Evolutionary conservation across 2,888 invertebrate genomes (phyloP).

Genomic region (Erebia ligea): DNA sequence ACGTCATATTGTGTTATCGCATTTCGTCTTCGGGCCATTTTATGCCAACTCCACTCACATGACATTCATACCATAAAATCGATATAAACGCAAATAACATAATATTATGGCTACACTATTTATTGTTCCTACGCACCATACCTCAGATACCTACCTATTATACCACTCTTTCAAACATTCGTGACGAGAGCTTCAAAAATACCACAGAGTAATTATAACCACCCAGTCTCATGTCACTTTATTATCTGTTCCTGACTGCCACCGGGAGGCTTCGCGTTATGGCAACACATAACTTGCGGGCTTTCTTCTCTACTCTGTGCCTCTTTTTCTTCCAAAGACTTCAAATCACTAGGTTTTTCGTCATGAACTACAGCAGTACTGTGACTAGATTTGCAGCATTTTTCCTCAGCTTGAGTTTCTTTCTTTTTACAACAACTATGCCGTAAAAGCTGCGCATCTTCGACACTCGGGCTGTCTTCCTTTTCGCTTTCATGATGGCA

Average conservation of each 20-base stretch:
- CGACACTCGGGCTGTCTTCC: constrained; percentile 67
- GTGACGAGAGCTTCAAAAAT: neutral
- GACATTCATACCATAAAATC: no score
- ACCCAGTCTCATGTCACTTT: constrained; percentile 38
- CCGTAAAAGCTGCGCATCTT: constrained; percentile 63
- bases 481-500: constrained; percentile 58
- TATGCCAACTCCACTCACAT: no score
- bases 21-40: no score
- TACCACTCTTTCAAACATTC: neutral
- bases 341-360: constrained; percentile 42
- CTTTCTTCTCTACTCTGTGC: constrained; percentile 60
- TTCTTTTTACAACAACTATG: constrained; percentile 65
- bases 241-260: constrained; percentile 75
- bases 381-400: constrained; percentile 50
- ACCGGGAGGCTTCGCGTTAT: constrained; percentile 53
- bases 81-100: no score
- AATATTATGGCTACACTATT: no score
- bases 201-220: constrained; percentile 24
- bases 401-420: constrained; percentile 56
- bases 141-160: neutral
- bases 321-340: constrained; percentile 48
- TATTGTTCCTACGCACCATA: neutral
- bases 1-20: no score
- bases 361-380: constrained; percentile 42
- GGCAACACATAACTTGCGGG: constrained; percentile 71